These are phyloP conservation scores for Lamellibrachia satsuma DNA, from an alignment of 2,888 invertebrate species.

Conservation along the genomic window DNA sequence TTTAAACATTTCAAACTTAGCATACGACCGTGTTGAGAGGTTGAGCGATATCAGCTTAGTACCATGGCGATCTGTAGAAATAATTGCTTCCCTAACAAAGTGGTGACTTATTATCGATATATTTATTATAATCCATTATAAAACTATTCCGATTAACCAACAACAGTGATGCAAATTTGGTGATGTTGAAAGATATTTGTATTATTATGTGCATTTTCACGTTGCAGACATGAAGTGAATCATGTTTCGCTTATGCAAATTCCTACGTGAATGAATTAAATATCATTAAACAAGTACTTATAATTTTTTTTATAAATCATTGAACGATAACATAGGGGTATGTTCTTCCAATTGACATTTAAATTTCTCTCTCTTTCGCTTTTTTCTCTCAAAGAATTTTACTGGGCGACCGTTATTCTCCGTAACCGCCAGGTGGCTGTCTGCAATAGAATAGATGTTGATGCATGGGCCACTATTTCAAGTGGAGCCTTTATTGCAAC, in stretches of 20 bases:
- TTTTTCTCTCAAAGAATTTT: not conserved
- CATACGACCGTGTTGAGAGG: not conserved
- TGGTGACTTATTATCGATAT: not conserved
- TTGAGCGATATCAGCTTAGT: not conserved
- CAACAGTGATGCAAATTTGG: not conserved
- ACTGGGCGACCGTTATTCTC: not conserved
- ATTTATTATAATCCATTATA: not conserved
- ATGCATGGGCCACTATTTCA: not conserved
- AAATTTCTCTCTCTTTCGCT: not conserved
- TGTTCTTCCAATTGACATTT: not conserved
- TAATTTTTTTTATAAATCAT: not conserved
- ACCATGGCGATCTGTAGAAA: not conserved
- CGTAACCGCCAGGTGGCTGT: not conserved
- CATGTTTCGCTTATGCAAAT: too few relatives aligned
- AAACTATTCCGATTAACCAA: not conserved
- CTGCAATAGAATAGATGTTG: not conserved
- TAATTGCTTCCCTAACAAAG: not conserved
- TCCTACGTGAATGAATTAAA: too few relatives aligned
- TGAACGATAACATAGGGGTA: too few relatives aligned
- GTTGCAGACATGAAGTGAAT: too few relatives aligned
- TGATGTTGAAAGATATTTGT: not conserved
- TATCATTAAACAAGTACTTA: not conserved
- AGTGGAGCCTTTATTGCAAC: not conserved
- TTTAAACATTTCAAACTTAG: not conserved
- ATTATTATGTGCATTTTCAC: too few relatives aligned